Percentiles rank a stretch among this genome's conserved stretches.
Conservation (phyloP, 2,888 invertebrate genomes). For the Clitarchus hookeri region DNA sequence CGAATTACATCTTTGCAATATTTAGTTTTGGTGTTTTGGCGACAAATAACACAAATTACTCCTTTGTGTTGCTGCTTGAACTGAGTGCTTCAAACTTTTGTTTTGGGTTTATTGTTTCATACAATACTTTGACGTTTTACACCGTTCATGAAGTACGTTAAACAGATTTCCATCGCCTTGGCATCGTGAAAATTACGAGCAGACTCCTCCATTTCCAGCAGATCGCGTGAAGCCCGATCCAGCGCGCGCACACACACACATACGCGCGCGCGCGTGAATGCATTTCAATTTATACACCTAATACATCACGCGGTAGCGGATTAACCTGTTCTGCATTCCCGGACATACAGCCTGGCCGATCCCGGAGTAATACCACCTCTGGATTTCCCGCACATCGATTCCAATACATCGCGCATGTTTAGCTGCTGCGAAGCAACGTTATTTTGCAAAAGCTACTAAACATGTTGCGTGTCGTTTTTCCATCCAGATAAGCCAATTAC, state of each 20-base stretch:
- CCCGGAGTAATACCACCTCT: background rate
- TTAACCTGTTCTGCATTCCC: background rate
- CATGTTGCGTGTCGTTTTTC: background rate
- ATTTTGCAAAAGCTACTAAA: background rate
- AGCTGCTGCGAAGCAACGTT: background rate
- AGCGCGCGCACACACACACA: background rate
- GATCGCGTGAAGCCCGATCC: background rate
- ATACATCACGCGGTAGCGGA: background rate
- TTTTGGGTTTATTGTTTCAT: too few species aligned
- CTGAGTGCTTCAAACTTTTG: too few species aligned
- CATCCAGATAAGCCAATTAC: background rate
- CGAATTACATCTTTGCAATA: too few species aligned
- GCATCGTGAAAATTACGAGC: too few species aligned
- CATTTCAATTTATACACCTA: background rate
- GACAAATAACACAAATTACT: too few species aligned
- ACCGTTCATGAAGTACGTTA: too few species aligned
- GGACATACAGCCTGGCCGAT: background rate
- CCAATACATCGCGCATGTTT: background rate
- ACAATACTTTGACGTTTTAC: too few species aligned
- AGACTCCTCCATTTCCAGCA: too few species aligned
- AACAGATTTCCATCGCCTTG: too few species aligned
- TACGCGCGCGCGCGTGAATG: too few species aligned
- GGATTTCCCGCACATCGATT: background rate
- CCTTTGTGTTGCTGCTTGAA: too few species aligned
- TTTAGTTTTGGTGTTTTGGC: too few species aligned